Conservation (phyloP, 2,113 vertebrate genomes). For the Cryptomyrus ogoouensis region DNA sequence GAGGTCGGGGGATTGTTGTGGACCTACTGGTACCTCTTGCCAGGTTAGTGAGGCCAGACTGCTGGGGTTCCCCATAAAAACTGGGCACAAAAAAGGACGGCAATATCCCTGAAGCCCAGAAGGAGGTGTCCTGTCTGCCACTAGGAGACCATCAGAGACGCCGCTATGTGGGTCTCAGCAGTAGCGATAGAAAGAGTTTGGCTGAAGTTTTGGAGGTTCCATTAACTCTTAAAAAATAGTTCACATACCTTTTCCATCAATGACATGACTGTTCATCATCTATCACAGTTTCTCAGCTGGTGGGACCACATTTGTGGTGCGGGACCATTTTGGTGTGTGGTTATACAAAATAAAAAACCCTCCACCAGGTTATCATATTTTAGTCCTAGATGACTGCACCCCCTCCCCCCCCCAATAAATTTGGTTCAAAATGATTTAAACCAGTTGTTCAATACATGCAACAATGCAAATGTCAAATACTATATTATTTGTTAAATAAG, state of each 20-base stretch:
- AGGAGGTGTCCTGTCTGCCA: not conserved
- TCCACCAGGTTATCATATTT: not conserved
- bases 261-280: not conserved
- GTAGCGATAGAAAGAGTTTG: not conserved
- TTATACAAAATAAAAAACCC: not conserved
- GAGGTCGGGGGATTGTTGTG: not conserved
- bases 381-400: not conserved
- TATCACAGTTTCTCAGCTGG: not conserved
- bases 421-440: not conserved
- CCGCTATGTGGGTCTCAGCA: not conserved
- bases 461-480: not conserved
- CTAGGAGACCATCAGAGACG: not conserved
- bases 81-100: not conserved
- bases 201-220: not conserved
- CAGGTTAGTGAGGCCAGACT: not conserved
- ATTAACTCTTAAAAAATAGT: not conserved
- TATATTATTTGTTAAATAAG: not conserved
- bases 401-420: not conserved
- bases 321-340: not conserved
- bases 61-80: not conserved
- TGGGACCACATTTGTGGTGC: not conserved
- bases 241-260: not conserved
- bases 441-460: not conserved
- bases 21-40: not conserved
- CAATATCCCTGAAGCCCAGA: not conserved